A percentile compares a stretch with the other conserved stretches of the same genome.
phyloP scores from a whole-genome alignment of 2,888 invertebrate genomes.

The Octodonta nipae region DNA sequence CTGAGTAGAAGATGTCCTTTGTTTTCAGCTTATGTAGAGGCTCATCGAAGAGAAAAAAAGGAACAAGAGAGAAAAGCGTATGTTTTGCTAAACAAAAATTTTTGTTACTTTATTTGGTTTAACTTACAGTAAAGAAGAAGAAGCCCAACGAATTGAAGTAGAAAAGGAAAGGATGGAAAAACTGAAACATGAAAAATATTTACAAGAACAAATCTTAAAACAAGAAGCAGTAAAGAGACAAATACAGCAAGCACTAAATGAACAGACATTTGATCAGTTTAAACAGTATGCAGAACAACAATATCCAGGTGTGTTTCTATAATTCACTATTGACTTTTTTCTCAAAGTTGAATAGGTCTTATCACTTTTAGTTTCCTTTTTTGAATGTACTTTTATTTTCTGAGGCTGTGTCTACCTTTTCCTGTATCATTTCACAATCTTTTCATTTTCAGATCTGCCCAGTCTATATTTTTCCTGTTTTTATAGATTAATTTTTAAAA shows the following conservation, averaged over 20 bases:
- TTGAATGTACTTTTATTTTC: no score
- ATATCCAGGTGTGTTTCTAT: slow-evolving; percentile 43
- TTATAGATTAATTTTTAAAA: no score
- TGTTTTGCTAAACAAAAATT: slow-evolving; percentile 20
- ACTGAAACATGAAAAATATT: slow-evolving; percentile 50
- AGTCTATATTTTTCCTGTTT: no score
- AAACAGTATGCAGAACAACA: slow-evolving; percentile 88
- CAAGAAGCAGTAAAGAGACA: slow-evolving; percentile 57
- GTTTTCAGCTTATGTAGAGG: slow-evolving; percentile 82
- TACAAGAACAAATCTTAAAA: slow-evolving; percentile 47
- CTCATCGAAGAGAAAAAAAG: slow-evolving; percentile 76
- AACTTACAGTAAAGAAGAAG: slow-evolving; percentile 38
- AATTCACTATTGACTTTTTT: background rate
- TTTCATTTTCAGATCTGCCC: no score
- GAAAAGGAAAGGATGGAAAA: slow-evolving; percentile 47
- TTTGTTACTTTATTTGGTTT: background rate
- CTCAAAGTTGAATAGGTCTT: no score
- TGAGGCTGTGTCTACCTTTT: no score
- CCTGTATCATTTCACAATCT: no score
- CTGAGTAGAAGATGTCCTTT: slow-evolving; percentile 77
- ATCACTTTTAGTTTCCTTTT: no score
- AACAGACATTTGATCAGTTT: slow-evolving; percentile 84
- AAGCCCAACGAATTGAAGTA: slow-evolving; percentile 42
- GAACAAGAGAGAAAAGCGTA: slow-evolving; percentile 55
- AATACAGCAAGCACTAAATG: slow-evolving; percentile 91